These are phyloP conservation scores for Hypotaenidia okinawae DNA, from an alignment of 2,797 vertebrate species.

Conservation along the genomic window DNA sequence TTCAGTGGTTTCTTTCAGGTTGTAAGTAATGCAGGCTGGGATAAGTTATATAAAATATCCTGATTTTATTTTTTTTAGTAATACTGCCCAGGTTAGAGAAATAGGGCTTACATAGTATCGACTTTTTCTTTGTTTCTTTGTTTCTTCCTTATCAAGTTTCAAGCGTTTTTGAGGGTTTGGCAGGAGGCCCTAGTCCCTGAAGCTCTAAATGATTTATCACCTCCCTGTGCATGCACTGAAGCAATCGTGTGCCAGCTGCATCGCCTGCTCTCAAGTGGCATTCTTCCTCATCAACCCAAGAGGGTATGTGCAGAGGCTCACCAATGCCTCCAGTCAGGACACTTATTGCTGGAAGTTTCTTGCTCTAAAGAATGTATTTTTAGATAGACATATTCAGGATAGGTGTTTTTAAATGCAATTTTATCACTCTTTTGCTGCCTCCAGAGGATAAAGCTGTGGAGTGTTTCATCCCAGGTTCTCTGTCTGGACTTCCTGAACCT, in stretches of 20 bases:
- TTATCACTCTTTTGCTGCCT: neutral
- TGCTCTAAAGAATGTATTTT: neutral
- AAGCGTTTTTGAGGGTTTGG: constrained; percentile 65
- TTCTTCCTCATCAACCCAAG: neutral
- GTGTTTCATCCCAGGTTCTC: neutral
- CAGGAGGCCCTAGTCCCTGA: constrained; percentile 49
- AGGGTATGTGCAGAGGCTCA: neutral
- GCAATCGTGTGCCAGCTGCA: neutral
- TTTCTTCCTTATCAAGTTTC: constrained; percentile 62
- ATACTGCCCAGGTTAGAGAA: neutral
- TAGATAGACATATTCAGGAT: neutral
- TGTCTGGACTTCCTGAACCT: neutral
- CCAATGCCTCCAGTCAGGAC: neutral
- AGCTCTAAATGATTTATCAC: constrained; percentile 58
- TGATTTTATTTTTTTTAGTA: neutral
- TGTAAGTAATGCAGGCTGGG: neutral
- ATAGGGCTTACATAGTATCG: neutral
- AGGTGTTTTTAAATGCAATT: neutral
- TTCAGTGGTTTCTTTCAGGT: neutral
- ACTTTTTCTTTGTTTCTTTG: constrained; percentile 46
- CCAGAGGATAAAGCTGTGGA: neutral
- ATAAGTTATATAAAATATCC: neutral
- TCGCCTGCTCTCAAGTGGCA: neutral
- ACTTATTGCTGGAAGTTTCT: neutral
- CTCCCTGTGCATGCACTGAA: neutral